A percentile compares a stretch with the other conserved stretches of the same genome.
Conservation (phyloP, 2,888 invertebrate species). For the Tanytarsus gracilentus region DNA sequence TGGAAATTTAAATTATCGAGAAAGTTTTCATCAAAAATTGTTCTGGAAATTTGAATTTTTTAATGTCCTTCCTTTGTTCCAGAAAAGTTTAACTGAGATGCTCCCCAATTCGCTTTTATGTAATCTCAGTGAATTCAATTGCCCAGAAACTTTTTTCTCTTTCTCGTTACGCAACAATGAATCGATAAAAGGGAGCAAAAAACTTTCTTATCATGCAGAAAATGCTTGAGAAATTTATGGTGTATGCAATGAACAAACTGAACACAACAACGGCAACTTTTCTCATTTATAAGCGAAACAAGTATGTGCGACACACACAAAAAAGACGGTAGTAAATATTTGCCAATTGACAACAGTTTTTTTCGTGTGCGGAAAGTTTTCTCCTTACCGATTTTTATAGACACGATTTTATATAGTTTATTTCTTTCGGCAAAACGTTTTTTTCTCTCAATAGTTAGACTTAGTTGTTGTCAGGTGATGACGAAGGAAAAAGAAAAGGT, state of each 20-base stretch:
- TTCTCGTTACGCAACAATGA: slow-evolving; percentile 8
- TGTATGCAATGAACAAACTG: neutral
- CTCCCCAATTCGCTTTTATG: neutral
- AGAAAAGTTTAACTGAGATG: neutral
- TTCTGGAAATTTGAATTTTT: too few relatives aligned
- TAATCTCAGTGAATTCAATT: slow-evolving; percentile 15
- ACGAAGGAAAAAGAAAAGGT: neutral
- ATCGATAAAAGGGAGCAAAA: slow-evolving; percentile 3
- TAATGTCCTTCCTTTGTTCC: too few relatives aligned
- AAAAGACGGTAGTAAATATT: slow-evolving; percentile 11
- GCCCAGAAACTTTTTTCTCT: slow-evolving; percentile 11
- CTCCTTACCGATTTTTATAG: neutral
- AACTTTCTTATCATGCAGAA: neutral
- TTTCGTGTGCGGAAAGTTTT: neutral
- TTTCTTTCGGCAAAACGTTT: neutral
- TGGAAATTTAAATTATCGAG: too few relatives aligned
- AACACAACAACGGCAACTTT: slow-evolving; percentile 5
- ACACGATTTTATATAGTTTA: too few relatives aligned
- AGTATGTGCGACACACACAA: too few relatives aligned
- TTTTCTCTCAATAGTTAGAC: too few relatives aligned
- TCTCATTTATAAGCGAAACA: slow-evolving; percentile 10
- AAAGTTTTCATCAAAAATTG: too few relatives aligned
- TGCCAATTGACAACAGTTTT: slow-evolving; percentile 12
- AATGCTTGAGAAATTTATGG: slow-evolving; percentile 9
- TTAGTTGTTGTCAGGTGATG: too few relatives aligned